Conservation (phyloP, 2,113 vertebrate genomes). For the Gallinago undulata region DNA sequence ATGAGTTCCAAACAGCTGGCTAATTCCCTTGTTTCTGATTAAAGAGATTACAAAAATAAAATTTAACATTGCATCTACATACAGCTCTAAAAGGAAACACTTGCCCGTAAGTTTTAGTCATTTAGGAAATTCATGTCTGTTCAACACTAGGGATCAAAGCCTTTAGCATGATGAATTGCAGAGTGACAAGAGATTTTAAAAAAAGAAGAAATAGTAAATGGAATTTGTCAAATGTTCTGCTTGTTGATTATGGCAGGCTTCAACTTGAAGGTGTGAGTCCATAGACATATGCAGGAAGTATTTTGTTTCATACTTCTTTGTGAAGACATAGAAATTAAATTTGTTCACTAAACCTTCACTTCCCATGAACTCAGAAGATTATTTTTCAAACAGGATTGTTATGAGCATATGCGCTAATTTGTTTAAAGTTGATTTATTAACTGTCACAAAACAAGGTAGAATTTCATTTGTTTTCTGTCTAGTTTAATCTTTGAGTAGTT, state of each 20-base stretch:
- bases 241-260: background rate
- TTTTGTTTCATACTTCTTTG: background rate
- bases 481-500: background rate
- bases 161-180: slow-evolving; percentile 42
- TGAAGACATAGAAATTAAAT: background rate
- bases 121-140: slow-evolving; percentile 55
- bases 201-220: background rate
- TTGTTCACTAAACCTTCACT: background rate
- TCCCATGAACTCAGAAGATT: background rate
- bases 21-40: slow-evolving; percentile 97
- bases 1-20: slow-evolving; percentile 92
- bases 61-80: slow-evolving; percentile 88
- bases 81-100: slow-evolving; percentile 67
- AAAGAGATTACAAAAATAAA: slow-evolving; percentile 95
- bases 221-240: slow-evolving; percentile 33
- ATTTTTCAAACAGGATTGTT: background rate
- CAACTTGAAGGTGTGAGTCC: background rate
- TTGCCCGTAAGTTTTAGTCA: slow-evolving; percentile 65
- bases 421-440: slow-evolving; percentile 9
- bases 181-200: background rate
- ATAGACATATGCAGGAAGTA: background rate
- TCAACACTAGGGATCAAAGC: slow-evolving; percentile 23
- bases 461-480: background rate
- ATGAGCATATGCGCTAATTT: background rate
- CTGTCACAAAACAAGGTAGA: background rate